Conservation (phyloP, 1,140 invertebrate species). For the Brachionus paranguensis region DNA sequence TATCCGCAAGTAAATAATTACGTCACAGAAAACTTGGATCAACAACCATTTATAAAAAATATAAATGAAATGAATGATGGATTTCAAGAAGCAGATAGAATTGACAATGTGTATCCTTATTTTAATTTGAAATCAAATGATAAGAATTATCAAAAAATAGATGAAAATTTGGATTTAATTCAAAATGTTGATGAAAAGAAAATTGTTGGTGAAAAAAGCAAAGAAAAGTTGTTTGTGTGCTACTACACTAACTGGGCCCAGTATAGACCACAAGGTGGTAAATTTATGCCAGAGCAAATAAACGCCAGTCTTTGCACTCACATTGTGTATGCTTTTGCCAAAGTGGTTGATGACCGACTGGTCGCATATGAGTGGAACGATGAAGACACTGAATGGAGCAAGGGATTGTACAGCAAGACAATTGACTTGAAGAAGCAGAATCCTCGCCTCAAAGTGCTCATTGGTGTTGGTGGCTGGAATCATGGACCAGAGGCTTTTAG, state of each 20-base stretch:
- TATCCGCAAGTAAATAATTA: no score
- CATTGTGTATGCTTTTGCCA: slow-evolving; percentile 86
- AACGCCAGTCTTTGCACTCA: slow-evolving; percentile 80
- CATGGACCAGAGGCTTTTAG: slow-evolving; percentile 65
- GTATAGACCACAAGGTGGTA: slow-evolving; percentile 74
- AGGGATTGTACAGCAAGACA: not conserved
- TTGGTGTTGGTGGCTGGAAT: slow-evolving; percentile 82
- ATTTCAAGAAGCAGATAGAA: no score
- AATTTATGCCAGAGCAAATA: slow-evolving; percentile 78
- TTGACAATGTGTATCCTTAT: no score
- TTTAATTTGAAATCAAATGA: no score
- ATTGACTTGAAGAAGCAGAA: slow-evolving; percentile 54
- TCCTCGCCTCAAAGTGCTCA: slow-evolving; percentile 64
- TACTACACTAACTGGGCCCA: slow-evolving; percentile 90
- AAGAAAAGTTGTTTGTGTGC: slow-evolving; percentile 62
- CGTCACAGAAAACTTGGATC: no score
- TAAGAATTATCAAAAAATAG: no score
- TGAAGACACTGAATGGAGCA: slow-evolving; percentile 57
- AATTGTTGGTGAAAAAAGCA: no score
- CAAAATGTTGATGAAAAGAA: not conserved
- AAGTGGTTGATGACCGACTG: slow-evolving; percentile 69
- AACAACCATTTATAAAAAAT: no score
- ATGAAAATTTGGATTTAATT: no score
- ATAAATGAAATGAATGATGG: no score
- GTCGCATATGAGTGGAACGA: slow-evolving; percentile 72